phyloP scores from a whole-genome alignment of 1,140 invertebrate genomes.

The Aphidius ervi region DNA sequence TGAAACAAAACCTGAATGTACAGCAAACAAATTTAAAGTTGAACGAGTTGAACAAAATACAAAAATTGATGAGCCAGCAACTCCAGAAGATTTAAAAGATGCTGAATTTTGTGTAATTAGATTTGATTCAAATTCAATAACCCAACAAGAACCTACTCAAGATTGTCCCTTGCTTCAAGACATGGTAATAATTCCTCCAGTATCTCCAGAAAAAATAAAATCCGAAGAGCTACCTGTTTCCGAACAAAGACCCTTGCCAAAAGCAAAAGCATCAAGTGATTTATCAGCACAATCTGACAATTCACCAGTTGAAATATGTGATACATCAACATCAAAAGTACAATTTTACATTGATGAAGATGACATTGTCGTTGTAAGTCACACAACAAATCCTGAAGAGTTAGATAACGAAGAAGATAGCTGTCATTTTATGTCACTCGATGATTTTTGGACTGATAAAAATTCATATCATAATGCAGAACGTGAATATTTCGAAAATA shows the following conservation, averaged over 20 bases:
- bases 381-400: constrained; percentile 21
- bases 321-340: constrained; percentile 32
- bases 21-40: neutral
- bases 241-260: constrained; percentile 17
- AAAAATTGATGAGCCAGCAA: neutral
- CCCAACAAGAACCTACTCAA: neutral
- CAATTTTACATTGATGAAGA: constrained; percentile 43
- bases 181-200: constrained; percentile 12
- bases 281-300: constrained; percentile 23
- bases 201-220: neutral
- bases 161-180: constrained; percentile 4
- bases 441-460: constrained; percentile 62
- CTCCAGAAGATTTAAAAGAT: constrained; percentile 11
- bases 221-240: neutral
- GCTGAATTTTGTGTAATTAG: constrained; percentile 9
- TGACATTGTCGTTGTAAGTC: constrained; percentile 37
- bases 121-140: neutral
- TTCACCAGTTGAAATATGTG: constrained; percentile 21
- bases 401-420: constrained; percentile 3
- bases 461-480: constrained; percentile 61
- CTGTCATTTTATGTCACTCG: constrained; percentile 38
- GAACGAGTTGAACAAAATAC: neutral
- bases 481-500: constrained; percentile 52
- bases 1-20: constrained; percentile 4
- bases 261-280: constrained; percentile 23